Evolutionary conservation across 2,797 vertebrate genomes (phyloP), one percentile per base, ranked within the genome.

Genomic region (Acestrorhynchus altus): DNA sequence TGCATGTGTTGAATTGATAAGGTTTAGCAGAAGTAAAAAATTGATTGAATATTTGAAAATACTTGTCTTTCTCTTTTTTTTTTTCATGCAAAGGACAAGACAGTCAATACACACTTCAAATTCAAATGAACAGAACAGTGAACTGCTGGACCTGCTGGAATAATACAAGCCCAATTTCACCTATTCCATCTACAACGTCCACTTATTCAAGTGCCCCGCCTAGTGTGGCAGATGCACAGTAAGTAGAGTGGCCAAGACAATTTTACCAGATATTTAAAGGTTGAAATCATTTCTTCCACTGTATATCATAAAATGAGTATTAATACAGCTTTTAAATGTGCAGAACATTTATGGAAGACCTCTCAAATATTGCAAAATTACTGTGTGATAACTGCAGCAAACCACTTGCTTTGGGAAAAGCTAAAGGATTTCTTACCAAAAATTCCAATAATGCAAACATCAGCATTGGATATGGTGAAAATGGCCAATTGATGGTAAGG

Each of bases 361-460:
- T 60, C 8, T 4, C 1, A 1, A 40, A 24, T 0, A 0, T 51
- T 2, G 0, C 84, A 59, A 0, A 52, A 1, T 0, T 0, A 6
- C 52, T 89, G 81, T 70, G 57, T 0, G 56, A 69, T 4, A 0
- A 5, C 11, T 8, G 0, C 9, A 60, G 13, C 24, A 78, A 42
- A 15, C 0, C 0, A n/a, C 8, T 90, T 52, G 5, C 1, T 13
- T n/a, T 61, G 0, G 86, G 80, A 1, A 0, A 63, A 0, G 35
- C 82, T 1, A 83, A 26, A 65, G 88, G 89, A 1, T 0, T 84
- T 67, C 47, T 87, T 4, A 3, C 1, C 3, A 81, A 76, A 63
- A 81, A 90, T 6, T 0, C 39, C 0, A 1, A 3, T 0, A 0
- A n/a, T 15, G 24, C 18, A 5, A 2, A 60, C 4, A 18, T 81